Conservation (phyloP, 1,140 invertebrate genomes). For the Heliothis subflexa region DNA sequence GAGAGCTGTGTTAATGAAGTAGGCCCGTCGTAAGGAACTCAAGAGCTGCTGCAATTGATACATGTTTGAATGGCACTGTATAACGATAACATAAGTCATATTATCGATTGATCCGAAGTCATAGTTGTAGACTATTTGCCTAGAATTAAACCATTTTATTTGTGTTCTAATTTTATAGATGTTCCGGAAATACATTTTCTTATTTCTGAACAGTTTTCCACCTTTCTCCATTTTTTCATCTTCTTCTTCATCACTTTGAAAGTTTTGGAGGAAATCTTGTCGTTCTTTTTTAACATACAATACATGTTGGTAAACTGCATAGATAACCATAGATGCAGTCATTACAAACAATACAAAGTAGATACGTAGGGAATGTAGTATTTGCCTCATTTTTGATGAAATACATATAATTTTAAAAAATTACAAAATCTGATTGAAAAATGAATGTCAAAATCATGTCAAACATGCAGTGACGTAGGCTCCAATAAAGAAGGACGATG, state of each 20-base stretch:
- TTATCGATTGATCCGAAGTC: conserved; percentile 28
- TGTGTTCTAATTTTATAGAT: conserved; percentile 26
- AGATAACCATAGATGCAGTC: not conserved
- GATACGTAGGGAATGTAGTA: not conserved
- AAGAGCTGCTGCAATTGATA: conserved; percentile 54
- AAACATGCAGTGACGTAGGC: too few relatives aligned
- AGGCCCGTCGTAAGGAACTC: conserved; percentile 49
- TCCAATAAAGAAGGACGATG: too few relatives aligned
- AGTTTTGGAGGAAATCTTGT: not conserved
- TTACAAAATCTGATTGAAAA: not conserved
- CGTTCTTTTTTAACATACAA: not conserved
- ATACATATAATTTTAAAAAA: not conserved
- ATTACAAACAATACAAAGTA: not conserved
- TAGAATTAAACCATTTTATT: conserved; percentile 45
- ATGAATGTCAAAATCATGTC: too few relatives aligned
- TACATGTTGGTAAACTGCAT: not conserved
- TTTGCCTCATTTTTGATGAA: not conserved
- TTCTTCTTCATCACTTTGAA: not conserved
- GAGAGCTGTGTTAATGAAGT: conserved; percentile 54
- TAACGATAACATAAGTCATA: conserved; percentile 55
- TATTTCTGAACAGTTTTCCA: not conserved
- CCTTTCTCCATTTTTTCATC: not conserved
- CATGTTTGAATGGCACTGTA: conserved; percentile 57
- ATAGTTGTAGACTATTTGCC: conserved; percentile 45
- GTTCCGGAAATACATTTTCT: not conserved